These are phyloP conservation scores for Drosophila recens DNA, from an alignment of 2,888 invertebrate species.

Conservation along the genomic window DNA sequence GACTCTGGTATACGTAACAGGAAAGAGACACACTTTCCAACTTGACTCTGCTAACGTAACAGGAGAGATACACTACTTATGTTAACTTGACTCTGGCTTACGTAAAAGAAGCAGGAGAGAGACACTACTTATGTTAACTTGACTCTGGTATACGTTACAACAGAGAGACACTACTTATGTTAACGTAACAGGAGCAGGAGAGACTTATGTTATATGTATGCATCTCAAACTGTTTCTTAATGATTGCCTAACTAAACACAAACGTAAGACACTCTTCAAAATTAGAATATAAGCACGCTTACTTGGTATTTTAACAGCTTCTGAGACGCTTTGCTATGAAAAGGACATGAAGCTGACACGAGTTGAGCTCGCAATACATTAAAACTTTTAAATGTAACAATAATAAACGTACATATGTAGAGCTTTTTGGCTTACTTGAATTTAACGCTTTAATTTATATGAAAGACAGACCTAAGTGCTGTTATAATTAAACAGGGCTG, in stretches of 20 bases:
- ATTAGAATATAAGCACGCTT: slow-evolving; percentile 32
- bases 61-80: too few species aligned
- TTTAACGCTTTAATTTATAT: not conserved
- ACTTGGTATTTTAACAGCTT: slow-evolving; percentile 40
- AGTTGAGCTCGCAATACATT: not conserved
- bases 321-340: slow-evolving; percentile 9
- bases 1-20: too few species aligned
- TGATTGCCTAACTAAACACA: not conserved
- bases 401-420: not conserved
- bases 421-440: not conserved
- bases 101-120: too few species aligned
- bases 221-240: slow-evolving; percentile 6
- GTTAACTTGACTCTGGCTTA: too few species aligned
- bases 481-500: not conserved
- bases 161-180: slow-evolving; percentile 6
- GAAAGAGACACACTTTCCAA: too few species aligned
- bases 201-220: slow-evolving; percentile 3
- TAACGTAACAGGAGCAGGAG: not conserved
- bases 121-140: too few species aligned
- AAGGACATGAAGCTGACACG: slow-evolving; percentile 6
- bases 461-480: not conserved
- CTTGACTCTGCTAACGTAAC: too few species aligned
- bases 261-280: slow-evolving; percentile 27
- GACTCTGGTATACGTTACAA: too few species aligned
- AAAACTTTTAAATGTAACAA: not conserved